phyloP scores from a whole-genome alignment of 2,888 invertebrate species.

The Napeogenes inachia region DNA sequence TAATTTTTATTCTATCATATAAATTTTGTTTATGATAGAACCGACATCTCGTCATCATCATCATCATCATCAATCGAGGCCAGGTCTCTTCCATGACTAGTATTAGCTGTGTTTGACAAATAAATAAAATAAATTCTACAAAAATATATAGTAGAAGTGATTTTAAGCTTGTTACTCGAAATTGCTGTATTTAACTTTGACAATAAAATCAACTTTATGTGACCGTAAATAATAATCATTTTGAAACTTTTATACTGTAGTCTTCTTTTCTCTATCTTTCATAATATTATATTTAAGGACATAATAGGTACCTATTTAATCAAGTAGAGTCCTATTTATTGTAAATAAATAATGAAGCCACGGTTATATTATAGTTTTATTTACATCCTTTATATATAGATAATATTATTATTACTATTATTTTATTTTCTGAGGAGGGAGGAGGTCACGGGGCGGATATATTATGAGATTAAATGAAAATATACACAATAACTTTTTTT shows the following conservation, averaged over 20 bases:
- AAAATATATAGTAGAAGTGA: constrained; percentile 9
- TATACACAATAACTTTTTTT: too few species aligned
- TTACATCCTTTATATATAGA: not conserved
- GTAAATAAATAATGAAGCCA: constrained; percentile 51
- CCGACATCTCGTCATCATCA: constrained; percentile 12
- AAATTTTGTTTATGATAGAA: not conserved
- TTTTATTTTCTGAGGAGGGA: too few species aligned
- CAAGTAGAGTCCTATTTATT: constrained; percentile 57
- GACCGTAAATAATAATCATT: constrained; percentile 60
- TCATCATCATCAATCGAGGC: constrained; percentile 22
- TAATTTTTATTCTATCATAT: constrained; percentile 11
- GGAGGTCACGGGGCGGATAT: too few species aligned
- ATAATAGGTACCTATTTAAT: constrained; percentile 42
- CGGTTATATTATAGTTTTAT: constrained; percentile 23
- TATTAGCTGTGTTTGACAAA: constrained; percentile 76
- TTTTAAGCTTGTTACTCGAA: constrained; percentile 31
- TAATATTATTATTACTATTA: too few species aligned
- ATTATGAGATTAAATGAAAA: too few species aligned
- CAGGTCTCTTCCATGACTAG: constrained; percentile 51
- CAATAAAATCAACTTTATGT: constrained; percentile 55
- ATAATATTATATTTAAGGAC: constrained; percentile 28
- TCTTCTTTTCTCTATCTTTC: constrained; percentile 27
- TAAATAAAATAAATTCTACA: constrained; percentile 42
- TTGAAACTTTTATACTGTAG: constrained; percentile 50
- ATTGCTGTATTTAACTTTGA: constrained; percentile 37